Evolutionary conservation across 2,888 invertebrate genomes (phyloP).

Genomic region (Beris chalybata): DNA sequence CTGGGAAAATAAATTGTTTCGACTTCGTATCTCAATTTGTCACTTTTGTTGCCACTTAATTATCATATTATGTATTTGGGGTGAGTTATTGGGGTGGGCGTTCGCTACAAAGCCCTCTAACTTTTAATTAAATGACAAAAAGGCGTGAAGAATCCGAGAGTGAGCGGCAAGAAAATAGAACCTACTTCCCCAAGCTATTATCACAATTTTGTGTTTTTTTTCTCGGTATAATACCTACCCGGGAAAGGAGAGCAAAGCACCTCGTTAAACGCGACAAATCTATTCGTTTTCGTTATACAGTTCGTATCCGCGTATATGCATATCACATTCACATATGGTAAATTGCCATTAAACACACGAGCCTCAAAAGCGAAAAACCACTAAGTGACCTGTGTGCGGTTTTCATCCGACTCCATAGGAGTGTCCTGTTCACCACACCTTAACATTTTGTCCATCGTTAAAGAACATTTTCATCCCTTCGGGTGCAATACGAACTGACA

Average conservation of each 20-base stretch:
- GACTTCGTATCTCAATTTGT: conserved; percentile 25
- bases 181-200: not conserved
- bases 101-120: not conserved
- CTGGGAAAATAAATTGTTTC: conserved; percentile 15
- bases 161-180: conserved; percentile 9
- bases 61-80: conserved; percentile 20
- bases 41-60: conserved; percentile 27
- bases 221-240: not conserved
- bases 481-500: conserved; percentile 1
- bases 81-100: conserved; percentile 1
- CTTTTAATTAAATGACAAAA: conserved; percentile 28
- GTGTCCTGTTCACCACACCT: conserved; percentile 27
- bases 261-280: not conserved
- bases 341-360: conserved; percentile 21
- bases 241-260: not conserved
- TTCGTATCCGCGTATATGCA: conserved; percentile 2
- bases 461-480: conserved; percentile 15
- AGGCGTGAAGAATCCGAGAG: conserved; percentile 26
- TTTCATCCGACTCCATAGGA: conserved; percentile 9
- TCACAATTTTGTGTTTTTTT: not conserved
- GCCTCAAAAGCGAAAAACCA: not conserved
- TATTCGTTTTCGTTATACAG: not conserved
- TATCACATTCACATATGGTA: conserved; percentile 24
- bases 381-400: conserved; percentile 10
- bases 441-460: conserved; percentile 23